Evolutionary conservation across 1,140 invertebrate species (phyloP).

Genomic region (Aphelenchoides fujianensis): DNA sequence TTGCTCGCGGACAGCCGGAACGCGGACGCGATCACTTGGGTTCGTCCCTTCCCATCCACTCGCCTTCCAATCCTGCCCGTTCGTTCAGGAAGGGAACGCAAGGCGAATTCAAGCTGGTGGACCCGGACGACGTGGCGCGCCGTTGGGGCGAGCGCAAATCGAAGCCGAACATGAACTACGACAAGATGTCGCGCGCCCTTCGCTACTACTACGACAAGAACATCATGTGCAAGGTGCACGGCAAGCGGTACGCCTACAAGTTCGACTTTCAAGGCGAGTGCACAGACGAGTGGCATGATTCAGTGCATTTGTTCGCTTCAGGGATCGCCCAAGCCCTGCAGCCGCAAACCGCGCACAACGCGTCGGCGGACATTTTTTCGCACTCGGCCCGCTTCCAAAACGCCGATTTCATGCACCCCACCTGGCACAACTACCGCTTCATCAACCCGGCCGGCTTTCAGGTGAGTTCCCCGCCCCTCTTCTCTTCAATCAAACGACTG

Average conservation of each 20-base stretch:
- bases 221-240: constrained; percentile 97
- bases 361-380: constrained; percentile 34
- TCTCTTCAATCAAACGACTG: background rate
- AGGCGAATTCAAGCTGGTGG: constrained; percentile 73
- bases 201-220: constrained; percentile 97
- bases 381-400: constrained; percentile 31
- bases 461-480: background rate
- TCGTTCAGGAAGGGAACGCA: constrained; percentile 71
- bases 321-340: constrained; percentile 58
- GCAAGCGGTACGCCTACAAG: constrained; percentile 71
- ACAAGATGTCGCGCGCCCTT: constrained; percentile 91
- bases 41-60: no score
- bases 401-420: constrained; percentile 41
- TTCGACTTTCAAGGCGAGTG: constrained; percentile 63
- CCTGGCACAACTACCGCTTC: constrained; percentile 41
- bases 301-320: constrained; percentile 26
- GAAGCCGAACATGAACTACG: constrained; percentile 99
- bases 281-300: no score
- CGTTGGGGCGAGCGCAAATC: constrained; percentile 96
- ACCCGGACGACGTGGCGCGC: constrained; percentile 93
- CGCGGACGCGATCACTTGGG: constrained; percentile 84
- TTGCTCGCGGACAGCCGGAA: constrained; percentile 84
- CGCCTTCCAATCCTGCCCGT: no score
- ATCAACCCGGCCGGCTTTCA: constrained; percentile 47
- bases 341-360: constrained; percentile 41